These are phyloP conservation scores for Ancistrus triradiatus DNA, from an alignment of 2,113 vertebrate species.

Conservation along the genomic window DNA sequence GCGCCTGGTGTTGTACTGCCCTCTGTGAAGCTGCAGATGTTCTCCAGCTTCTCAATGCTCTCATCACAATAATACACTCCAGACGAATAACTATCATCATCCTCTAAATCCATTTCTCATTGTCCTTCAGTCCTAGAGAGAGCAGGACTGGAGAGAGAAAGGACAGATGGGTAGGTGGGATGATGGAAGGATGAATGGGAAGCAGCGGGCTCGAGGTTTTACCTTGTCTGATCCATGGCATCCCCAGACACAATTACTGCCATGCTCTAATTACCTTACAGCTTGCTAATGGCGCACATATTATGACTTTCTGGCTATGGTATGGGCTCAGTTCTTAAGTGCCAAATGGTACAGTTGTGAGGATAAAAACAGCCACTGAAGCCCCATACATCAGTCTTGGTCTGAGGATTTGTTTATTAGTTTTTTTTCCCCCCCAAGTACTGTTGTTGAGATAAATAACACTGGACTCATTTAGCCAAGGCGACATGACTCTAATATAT, in stretches of 20 bases:
- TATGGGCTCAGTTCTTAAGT: too few species aligned
- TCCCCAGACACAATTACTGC: conserved; percentile 68
- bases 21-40: too few species aligned
- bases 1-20: conserved; percentile 83
- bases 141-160: conserved; percentile 47
- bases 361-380: too few species aligned
- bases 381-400: too few species aligned
- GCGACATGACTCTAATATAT: conserved; percentile 11
- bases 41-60: conserved; percentile 76
- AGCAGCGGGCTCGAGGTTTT: conserved; percentile 63
- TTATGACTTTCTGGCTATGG: too few species aligned
- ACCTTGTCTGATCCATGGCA: conserved; percentile 63
- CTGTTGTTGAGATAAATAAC: neutral
- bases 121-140: conserved; percentile 54
- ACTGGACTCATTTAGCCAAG: conserved; percentile 2
- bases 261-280: conserved; percentile 60
- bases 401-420: neutral
- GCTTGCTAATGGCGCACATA: conserved; percentile 54
- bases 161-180: conserved; percentile 72
- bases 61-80: conserved; percentile 91
- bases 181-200: conserved; percentile 61
- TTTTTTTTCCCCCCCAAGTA: too few species aligned
- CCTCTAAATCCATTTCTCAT: conserved; percentile 76
- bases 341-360: neutral
- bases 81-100: conserved; percentile 95